These are phyloP conservation scores for Dryas iulia DNA, from an alignment of 1,140 invertebrate species.

Conservation along the genomic window DNA sequence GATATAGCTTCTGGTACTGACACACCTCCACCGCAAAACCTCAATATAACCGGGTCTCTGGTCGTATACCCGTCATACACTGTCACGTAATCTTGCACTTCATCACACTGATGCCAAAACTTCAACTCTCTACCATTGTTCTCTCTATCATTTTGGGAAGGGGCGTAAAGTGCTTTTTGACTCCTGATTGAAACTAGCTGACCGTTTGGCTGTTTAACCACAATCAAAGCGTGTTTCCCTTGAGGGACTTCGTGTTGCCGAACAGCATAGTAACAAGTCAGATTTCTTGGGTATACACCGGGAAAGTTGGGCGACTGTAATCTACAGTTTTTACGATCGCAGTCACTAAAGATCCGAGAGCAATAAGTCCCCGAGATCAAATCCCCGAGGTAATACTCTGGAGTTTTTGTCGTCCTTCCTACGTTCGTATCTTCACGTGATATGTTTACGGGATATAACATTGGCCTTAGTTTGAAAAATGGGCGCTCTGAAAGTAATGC, in stretches of 20 bases:
- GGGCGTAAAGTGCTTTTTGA: conserved; percentile 81
- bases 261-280: conserved; percentile 93
- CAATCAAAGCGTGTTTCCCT: conserved; percentile 91
- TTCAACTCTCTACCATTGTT: conserved; percentile 70
- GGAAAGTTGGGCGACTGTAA: conserved; percentile 95
- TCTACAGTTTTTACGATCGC: conserved; percentile 91
- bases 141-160: conserved; percentile 70
- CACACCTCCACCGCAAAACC: conserved; percentile 93
- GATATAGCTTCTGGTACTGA: conserved; percentile 90
- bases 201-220: conserved; percentile 90
- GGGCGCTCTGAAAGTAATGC: conserved; percentile 62
- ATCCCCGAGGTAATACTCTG: conserved; percentile 88
- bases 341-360: conserved; percentile 93
- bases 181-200: conserved; percentile 90
- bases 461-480: conserved; percentile 72
- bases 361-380: conserved; percentile 94
- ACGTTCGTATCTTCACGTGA: conserved; percentile 70
- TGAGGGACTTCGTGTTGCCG: conserved; percentile 89
- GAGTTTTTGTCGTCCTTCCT: conserved; percentile 58
- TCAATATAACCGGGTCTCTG: conserved; percentile 91
- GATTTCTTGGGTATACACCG: conserved; percentile 93
- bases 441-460: conserved; percentile 70
- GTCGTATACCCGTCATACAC: conserved; percentile 95
- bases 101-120: conserved; percentile 92
- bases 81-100: conserved; percentile 93